Evolutionary conservation across 30 jellyfish, hydroid and myxozoan species (phyloP).

Genomic region (Turritopsis dohrnii): DNA sequence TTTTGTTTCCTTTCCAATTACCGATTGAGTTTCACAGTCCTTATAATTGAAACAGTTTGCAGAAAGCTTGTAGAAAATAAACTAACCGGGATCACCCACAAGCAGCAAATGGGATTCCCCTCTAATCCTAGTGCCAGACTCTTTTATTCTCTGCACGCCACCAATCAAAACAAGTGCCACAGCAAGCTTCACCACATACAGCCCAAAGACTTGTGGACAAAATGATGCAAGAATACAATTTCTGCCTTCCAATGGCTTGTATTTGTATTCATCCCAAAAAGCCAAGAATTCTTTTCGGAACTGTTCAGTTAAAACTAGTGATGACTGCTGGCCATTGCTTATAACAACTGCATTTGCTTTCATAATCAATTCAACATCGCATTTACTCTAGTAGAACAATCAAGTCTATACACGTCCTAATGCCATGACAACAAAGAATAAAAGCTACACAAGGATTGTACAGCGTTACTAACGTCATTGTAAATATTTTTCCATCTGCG

Average conservation of each 20-base stretch:
- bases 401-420: too few species aligned
- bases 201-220: constrained; percentile 98
- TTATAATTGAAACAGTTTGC: not conserved
- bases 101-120: constrained; percentile 98
- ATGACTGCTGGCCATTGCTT: constrained; percentile 70
- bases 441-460: not conserved
- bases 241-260: constrained; percentile 76
- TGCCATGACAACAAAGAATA: not conserved
- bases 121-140: constrained; percentile 84
- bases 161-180: constrained; percentile 93
- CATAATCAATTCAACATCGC: constrained; percentile 76
- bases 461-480: constrained; percentile 50
- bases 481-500: constrained; percentile 78
- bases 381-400: constrained; percentile 45
- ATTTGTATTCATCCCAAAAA: constrained; percentile 65
- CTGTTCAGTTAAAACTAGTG: constrained; percentile 69
- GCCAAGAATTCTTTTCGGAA: constrained; percentile 62
- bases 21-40: too few species aligned
- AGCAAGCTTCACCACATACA: constrained; percentile 83
- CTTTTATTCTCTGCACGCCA: constrained; percentile 80
- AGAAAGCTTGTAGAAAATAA: not conserved
- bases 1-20: too few species aligned
- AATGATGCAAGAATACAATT: constrained; percentile 72
- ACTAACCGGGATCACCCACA: constrained; percentile 99
- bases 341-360: constrained; percentile 79